These are phyloP conservation scores for Euthynnus affinis DNA, from an alignment of 2,797 vertebrate species.

Conservation along the genomic window DNA sequence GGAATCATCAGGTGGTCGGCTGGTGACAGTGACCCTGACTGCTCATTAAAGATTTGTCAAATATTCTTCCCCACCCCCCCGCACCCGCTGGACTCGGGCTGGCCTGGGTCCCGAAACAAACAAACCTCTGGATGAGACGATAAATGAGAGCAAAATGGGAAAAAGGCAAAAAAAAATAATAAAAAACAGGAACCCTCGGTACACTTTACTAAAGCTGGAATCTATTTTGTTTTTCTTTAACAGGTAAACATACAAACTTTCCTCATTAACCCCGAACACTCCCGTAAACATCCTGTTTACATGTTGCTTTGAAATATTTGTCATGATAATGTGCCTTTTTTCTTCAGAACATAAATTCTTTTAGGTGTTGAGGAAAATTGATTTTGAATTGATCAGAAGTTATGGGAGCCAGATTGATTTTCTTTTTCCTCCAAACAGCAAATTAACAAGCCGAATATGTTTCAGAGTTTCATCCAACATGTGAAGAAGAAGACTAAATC, in stretches of 20 bases:
- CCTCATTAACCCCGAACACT: neutral
- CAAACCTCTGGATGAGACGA: conserved; percentile 34
- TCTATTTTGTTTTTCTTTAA: conserved; percentile 1
- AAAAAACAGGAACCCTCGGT: neutral
- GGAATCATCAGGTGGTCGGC: neutral
- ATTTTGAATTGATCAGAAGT: conserved; percentile 1
- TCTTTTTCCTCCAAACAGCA: neutral
- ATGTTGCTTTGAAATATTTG: conserved; percentile 38
- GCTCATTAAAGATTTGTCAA: conserved; percentile 21
- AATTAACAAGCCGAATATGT: neutral
- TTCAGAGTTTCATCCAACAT: no score
- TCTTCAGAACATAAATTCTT: conserved; percentile 18
- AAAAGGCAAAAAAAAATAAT: neutral
- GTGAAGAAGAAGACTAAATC: no score
- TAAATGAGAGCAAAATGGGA: conserved; percentile 10
- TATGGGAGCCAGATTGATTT: neutral
- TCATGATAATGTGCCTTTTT: conserved; percentile 81
- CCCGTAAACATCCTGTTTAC: conserved; percentile 6
- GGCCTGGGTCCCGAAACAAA: conserved; percentile 55
- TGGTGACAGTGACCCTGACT: neutral
- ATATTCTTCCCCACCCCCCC: neutral
- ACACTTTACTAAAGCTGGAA: conserved; percentile 37
- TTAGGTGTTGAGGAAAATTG: neutral
- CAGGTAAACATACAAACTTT: neutral
- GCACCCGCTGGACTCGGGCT: conserved; percentile 53